Percentiles rank a stretch among this genome's conserved stretches.
Evolutionary conservation across 2,888 invertebrate genomes (phyloP).

Genomic region (Andricus curvator): DNA sequence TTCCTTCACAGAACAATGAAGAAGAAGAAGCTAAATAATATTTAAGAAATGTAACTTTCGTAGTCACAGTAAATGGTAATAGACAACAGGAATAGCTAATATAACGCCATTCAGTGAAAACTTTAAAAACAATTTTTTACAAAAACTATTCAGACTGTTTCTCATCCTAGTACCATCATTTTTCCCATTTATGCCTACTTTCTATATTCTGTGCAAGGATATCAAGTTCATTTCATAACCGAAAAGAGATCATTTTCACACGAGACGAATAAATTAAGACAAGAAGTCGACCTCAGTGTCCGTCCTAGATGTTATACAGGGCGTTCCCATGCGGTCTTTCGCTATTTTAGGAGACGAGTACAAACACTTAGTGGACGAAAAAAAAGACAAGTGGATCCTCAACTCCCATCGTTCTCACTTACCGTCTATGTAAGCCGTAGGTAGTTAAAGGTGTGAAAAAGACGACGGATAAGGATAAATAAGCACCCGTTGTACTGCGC

Average conservation of each 20-base stretch:
- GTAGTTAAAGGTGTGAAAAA: conserved; percentile 4
- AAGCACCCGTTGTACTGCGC: conserved; percentile 10
- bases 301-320: conserved; percentile 36
- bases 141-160: neutral
- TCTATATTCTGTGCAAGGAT: conserved; percentile 13
- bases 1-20: neutral
- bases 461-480: neutral
- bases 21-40: too few relatives aligned
- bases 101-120: neutral
- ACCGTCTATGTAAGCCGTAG: neutral
- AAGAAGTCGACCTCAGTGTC: conserved; percentile 7
- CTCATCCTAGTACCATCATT: neutral
- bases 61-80: neutral
- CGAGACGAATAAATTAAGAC: conserved; percentile 14
- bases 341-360: conserved; percentile 37
- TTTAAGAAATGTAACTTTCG: neutral
- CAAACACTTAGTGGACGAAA: conserved; percentile 17
- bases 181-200: conserved; percentile 9
- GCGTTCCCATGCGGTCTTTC: conserved; percentile 28
- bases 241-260: conserved; percentile 34
- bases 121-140: neutral
- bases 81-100: neutral
- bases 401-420: neutral
- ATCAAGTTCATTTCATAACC: conserved; percentile 8
- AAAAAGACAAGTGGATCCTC: conserved; percentile 12